Evolutionary conservation across 2,113 vertebrate species (phyloP).

Genomic region (Ornithorhynchus anatinus): DNA sequence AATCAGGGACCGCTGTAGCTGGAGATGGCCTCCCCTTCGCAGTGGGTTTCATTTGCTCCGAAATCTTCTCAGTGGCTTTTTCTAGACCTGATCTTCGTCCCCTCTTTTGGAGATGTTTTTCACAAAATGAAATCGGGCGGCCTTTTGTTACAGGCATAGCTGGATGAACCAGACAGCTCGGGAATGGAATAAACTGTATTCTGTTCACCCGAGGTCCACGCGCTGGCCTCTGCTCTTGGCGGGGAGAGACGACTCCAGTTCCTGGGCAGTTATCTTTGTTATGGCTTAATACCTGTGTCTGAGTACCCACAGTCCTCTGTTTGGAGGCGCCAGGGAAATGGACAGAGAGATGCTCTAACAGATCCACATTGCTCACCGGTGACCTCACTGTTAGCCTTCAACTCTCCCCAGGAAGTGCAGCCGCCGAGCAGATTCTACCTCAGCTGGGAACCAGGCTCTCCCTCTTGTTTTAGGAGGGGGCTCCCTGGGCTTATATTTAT

Average conservation of each 20-base stretch:
- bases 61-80: neutral
- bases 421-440: neutral
- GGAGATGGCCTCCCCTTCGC: neutral
- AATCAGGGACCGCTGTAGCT: neutral
- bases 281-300: neutral
- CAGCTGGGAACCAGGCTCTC: neutral
- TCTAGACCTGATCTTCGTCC: accelerated
- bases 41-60: neutral
- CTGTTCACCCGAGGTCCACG: constrained; percentile 55
- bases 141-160: constrained; percentile 48
- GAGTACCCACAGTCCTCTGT: too few species aligned
- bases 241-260: neutral
- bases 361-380: constrained; percentile 37
- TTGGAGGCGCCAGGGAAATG: neutral
- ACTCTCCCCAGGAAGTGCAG: constrained; percentile 3
- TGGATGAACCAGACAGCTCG: constrained; percentile 49
- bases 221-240: constrained; percentile 39
- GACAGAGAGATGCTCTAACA: neutral
- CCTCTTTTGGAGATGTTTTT: neutral
- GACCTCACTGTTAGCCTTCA: constrained; percentile 38
- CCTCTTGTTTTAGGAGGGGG: neutral
- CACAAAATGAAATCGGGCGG: constrained; percentile 12
- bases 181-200: constrained; percentile 55
- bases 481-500: too few species aligned
- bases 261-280: neutral